These are phyloP conservation scores for Drosophila picticornis DNA, from an alignment of 2,888 invertebrate genomes.

Conservation along the genomic window DNA sequence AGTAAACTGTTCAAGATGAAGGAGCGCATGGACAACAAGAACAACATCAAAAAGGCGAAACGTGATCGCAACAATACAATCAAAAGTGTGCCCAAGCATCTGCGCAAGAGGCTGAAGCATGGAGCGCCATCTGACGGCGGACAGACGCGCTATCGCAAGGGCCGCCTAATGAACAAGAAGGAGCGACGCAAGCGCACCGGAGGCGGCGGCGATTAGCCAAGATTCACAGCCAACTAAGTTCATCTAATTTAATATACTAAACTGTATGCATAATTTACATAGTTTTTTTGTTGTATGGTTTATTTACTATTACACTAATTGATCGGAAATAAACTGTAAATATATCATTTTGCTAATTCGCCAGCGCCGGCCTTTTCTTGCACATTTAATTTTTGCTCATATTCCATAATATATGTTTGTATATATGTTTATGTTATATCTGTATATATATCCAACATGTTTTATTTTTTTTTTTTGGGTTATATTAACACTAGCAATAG, in stretches of 20 bases:
- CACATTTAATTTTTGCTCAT: slow-evolving; percentile 46
- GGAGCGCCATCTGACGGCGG: slow-evolving; percentile 53
- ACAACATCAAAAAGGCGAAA: slow-evolving; percentile 89
- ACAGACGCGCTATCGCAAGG: slow-evolving; percentile 72
- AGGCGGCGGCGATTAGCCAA: slow-evolving; percentile 57
- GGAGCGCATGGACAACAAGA: slow-evolving; percentile 89
- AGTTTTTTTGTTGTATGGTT: slow-evolving; percentile 59
- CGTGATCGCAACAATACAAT: slow-evolving; percentile 82
- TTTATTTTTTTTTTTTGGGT: slow-evolving; percentile 52
- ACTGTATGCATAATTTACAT: slow-evolving; percentile 33
- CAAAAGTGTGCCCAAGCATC: slow-evolving; percentile 82
- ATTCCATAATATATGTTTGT: slow-evolving; percentile 41
- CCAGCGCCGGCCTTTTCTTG: slow-evolving; percentile 53
- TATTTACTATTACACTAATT: slow-evolving; percentile 76
- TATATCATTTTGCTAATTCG: slow-evolving; percentile 69
- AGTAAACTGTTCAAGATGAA: slow-evolving; percentile 92
- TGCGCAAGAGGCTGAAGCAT: slow-evolving; percentile 76
- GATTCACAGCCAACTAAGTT: not conserved
- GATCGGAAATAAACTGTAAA: slow-evolving; percentile 58
- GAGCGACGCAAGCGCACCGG: slow-evolving; percentile 66
- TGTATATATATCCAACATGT: slow-evolving; percentile 59
- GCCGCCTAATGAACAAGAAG: slow-evolving; percentile 79
- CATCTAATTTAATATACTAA: slow-evolving; percentile 13
- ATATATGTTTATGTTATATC: slow-evolving; percentile 31
- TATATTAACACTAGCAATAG: slow-evolving; percentile 62